A percentile compares a stretch with the other conserved stretches of the same genome.
Evolutionary conservation across 2,797 vertebrate genomes (phyloP).

Genomic region (Falco concolor): DNA sequence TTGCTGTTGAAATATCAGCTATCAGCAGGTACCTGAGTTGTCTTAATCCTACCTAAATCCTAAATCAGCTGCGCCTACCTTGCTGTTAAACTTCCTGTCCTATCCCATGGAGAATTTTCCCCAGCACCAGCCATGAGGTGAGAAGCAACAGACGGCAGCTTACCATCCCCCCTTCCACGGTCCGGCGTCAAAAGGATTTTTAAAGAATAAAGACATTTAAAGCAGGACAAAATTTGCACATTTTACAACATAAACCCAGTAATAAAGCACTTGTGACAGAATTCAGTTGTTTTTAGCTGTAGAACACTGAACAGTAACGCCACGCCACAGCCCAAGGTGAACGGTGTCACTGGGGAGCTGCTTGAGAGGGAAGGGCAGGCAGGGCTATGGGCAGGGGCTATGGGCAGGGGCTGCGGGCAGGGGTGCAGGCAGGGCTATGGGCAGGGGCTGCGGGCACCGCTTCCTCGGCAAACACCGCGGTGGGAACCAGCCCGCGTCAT

Average conservation of each 20-base stretch:
- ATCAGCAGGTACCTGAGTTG: constrained; percentile 46
- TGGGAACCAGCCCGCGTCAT: neutral
- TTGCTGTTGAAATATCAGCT: constrained; percentile 31
- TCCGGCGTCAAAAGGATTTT: neutral
- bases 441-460: no score
- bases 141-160: neutral
- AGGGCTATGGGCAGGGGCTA: no score
- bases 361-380: neutral
- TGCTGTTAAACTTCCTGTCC: constrained; percentile 15
- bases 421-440: no score
- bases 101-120: neutral
- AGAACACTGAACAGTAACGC: rapidly evolving
- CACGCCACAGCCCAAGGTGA: neutral
- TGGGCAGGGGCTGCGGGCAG: no score
- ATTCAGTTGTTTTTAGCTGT: neutral
- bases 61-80: neutral
- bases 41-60: constrained; percentile 55
- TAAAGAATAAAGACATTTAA: neutral
- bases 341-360: neutral
- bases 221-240: neutral
- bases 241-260: neutral
- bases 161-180: neutral
- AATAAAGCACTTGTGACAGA: neutral
- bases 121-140: neutral
- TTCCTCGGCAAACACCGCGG: neutral